Evolutionary conservation across 92 coral and sea anemone genomes (phyloP).

Genomic region (Ricordea florida): DNA sequence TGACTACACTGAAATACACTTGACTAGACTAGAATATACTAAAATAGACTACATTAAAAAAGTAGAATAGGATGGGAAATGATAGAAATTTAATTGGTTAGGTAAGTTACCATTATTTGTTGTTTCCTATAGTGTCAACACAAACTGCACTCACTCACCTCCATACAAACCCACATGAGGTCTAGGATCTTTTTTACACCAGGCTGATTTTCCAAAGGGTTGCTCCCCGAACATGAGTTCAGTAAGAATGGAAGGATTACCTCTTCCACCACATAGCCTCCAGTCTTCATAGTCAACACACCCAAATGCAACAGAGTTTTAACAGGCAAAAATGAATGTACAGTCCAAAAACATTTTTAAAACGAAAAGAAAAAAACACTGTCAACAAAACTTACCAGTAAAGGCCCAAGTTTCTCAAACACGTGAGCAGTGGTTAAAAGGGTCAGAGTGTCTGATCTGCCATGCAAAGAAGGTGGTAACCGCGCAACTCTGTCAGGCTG

Average conservation of each 20-base stretch:
- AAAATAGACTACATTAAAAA: no score
- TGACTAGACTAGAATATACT: no score
- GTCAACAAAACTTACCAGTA: slow-evolving; percentile 63
- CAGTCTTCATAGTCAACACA: slow-evolving; percentile 51
- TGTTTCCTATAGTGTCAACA: no score
- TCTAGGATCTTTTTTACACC: slow-evolving; percentile 86
- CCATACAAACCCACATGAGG: slow-evolving; percentile 99
- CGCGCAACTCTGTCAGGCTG: slow-evolving; percentile 90
- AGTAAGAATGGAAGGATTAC: slow-evolving; percentile 86
- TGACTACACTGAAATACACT: no score
- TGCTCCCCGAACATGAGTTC: slow-evolving; percentile 80
- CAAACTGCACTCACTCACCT: slow-evolving; percentile 48
- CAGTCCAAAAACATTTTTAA: not conserved
- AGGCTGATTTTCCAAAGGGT: slow-evolving; percentile 78
- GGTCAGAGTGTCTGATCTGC: slow-evolving; percentile 81
- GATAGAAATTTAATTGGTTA: no score
- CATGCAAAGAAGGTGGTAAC: slow-evolving; percentile 79
- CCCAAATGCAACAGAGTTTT: not conserved
- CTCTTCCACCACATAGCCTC: slow-evolving; percentile 88
- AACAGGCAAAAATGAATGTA: not conserved
- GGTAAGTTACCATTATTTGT: no score
- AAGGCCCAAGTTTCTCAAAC: slow-evolving; percentile 93
- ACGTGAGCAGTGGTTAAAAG: slow-evolving; percentile 92
- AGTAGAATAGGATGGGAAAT: no score
- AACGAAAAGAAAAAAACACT: not conserved